Evolutionary conservation across 2,888 invertebrate species (phyloP).

Genomic region (Synanthedon andrenaeformis): DNA sequence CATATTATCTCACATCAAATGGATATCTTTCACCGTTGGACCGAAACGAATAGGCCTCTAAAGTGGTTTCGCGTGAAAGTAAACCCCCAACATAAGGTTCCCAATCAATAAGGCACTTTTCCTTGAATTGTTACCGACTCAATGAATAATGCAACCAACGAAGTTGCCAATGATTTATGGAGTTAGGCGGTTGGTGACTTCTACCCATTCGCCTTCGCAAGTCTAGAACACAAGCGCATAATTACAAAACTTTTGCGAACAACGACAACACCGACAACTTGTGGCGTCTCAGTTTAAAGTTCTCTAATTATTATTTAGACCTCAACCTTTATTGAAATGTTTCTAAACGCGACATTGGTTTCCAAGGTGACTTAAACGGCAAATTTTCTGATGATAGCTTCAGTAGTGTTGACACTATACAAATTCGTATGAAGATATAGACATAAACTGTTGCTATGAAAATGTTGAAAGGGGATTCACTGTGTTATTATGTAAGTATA

Average conservation of each 20-base stretch:
- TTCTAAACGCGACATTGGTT: not conserved
- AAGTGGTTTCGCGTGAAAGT: not conserved
- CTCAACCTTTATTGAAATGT: not conserved
- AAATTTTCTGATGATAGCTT: too few relatives aligned
- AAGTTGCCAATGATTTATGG: slow-evolving; percentile 1
- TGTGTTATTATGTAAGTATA: too few relatives aligned
- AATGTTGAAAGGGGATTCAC: too few relatives aligned
- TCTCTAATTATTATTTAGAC: not conserved
- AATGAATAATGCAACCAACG: slow-evolving; percentile 11
- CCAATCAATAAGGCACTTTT: not conserved
- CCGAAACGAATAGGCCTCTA: not conserved
- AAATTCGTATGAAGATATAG: too few relatives aligned
- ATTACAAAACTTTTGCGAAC: slow-evolving; percentile 21
- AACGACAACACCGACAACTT: slow-evolving; percentile 3
- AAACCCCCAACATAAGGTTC: not conserved
- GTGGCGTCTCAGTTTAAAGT: not conserved
- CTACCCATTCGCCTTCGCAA: slow-evolving; percentile 7
- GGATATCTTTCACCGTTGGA: not conserved
- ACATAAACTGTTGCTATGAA: too few relatives aligned
- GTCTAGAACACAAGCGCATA: slow-evolving; percentile 11
- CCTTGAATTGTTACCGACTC: slow-evolving; percentile 1
- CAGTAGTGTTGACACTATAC: too few relatives aligned
- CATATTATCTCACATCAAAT: not conserved
- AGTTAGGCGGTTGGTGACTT: slow-evolving; percentile 9
- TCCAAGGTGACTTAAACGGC: not conserved